Percentiles rank a stretch among this genome's conserved stretches.
Evolutionary conservation across 2,113 vertebrate genomes (phyloP).

Genomic region (Caracal caracal): DNA sequence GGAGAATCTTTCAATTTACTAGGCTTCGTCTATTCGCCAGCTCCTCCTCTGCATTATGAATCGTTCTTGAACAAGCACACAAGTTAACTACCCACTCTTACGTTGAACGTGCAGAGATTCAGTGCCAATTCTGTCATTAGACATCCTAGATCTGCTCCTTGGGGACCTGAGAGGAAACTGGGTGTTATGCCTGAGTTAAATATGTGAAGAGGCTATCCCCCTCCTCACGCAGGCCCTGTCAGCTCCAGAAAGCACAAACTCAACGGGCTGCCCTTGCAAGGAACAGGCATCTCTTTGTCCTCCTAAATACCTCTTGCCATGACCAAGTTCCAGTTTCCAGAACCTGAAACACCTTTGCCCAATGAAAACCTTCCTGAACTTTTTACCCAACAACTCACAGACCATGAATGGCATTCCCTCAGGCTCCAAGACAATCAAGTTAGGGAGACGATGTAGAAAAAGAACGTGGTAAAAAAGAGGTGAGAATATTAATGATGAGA

Average conservation of each 20-base stretch:
- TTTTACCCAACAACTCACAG: not conserved
- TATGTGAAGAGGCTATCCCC: not conserved
- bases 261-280: not conserved
- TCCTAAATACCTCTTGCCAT: not conserved
- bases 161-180: not conserved
- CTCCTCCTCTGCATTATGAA: not conserved
- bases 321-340: not conserved
- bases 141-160: not conserved
- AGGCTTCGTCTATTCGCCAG: not conserved
- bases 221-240: not conserved
- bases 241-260: not conserved
- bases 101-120: not conserved
- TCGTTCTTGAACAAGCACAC: slow-evolving; percentile 16
- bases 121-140: not conserved
- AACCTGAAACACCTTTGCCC: not conserved
- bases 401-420: not conserved
- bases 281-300: not conserved
- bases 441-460: not conserved
- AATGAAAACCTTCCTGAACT: not conserved
- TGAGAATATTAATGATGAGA: not conserved
- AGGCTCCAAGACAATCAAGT: not conserved
- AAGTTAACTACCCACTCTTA: not conserved
- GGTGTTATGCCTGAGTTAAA: not conserved
- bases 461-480: not conserved
- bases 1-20: slow-evolving; percentile 35